Conservation (phyloP, 2,113 vertebrate genomes). For the Epinephelus moara region DNA sequence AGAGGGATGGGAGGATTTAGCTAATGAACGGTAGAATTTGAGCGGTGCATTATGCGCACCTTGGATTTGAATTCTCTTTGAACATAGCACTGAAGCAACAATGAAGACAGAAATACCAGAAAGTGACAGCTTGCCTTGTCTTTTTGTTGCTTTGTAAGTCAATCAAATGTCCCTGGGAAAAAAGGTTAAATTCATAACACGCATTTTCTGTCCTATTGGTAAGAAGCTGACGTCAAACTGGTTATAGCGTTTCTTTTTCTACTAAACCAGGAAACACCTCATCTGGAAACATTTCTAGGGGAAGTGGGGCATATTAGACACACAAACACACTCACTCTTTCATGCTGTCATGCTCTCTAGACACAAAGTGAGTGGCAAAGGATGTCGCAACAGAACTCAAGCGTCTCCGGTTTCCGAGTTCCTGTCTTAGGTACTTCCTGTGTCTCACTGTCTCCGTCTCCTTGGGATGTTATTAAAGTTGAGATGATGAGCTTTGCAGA, state of each 20-base stretch:
- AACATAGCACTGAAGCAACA: background rate
- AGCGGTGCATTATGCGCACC: slow-evolving; percentile 17
- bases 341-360: background rate
- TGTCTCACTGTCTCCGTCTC: slow-evolving; percentile 4
- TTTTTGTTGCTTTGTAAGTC: background rate
- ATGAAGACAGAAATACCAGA: slow-evolving; percentile 5
- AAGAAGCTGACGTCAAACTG: background rate
- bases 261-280: background rate
- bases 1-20: slow-evolving; percentile 1
- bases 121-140: slow-evolving; percentile 5
- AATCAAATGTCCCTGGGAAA: background rate
- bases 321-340: background rate
- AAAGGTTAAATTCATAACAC: background rate
- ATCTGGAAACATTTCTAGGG: background rate
- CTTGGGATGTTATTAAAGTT: background rate
- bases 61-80: background rate
- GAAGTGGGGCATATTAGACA: slow-evolving; percentile 10
- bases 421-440: background rate
- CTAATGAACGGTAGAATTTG: slow-evolving; percentile 21
- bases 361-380: background rate
- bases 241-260: background rate
- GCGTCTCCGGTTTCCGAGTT: background rate
- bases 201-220: background rate
- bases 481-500: background rate
- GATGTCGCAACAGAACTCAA: background rate